phyloP scores from a whole-genome alignment of 1,140 invertebrate genomes.

The Zaprionus ghesquierei region DNA sequence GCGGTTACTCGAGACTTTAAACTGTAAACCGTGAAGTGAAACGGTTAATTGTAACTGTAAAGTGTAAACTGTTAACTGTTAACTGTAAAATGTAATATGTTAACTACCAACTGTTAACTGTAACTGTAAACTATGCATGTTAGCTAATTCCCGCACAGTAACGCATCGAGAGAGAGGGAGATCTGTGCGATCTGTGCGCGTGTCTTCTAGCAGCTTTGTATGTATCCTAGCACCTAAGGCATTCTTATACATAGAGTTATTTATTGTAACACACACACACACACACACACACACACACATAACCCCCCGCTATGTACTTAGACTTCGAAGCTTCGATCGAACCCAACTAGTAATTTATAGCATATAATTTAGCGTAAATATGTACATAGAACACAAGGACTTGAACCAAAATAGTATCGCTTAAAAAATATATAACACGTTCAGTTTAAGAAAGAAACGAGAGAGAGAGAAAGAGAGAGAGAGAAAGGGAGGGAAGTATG shows the following conservation, averaged over 20 bases:
- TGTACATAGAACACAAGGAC: slow-evolving; percentile 78
- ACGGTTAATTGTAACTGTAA: neutral
- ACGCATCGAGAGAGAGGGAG: neutral
- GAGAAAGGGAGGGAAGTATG: neutral
- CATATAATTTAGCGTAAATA: slow-evolving; percentile 77
- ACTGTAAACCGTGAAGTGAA: neutral
- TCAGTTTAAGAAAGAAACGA: slow-evolving; percentile 34
- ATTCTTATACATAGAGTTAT: slow-evolving; percentile 71
- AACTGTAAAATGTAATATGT: neutral
- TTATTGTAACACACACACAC: slow-evolving; percentile 65
- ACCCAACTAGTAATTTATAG: slow-evolving; percentile 77
- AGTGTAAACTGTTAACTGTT: neutral
- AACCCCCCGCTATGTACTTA: slow-evolving; percentile 63
- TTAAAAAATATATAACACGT: slow-evolving; percentile 43
- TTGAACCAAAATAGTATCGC: slow-evolving; percentile 81
- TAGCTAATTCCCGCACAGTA: slow-evolving; percentile 36
- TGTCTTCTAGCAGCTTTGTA: slow-evolving; percentile 68
- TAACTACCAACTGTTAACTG: slow-evolving; percentile 4
- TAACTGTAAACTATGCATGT: slow-evolving; percentile 30
- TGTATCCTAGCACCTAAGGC: slow-evolving; percentile 69
- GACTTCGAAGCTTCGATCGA: slow-evolving; percentile 33
- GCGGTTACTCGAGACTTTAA: too few relatives aligned
- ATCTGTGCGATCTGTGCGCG: slow-evolving; percentile 50
- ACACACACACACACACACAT: slow-evolving; percentile 42
- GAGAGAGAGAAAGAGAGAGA: slow-evolving; percentile 8